A percentile compares a stretch with the other conserved stretches of the same genome.
Conservation (phyloP, 1,140 invertebrate species). For the Holcopasites calliopsidis region DNA sequence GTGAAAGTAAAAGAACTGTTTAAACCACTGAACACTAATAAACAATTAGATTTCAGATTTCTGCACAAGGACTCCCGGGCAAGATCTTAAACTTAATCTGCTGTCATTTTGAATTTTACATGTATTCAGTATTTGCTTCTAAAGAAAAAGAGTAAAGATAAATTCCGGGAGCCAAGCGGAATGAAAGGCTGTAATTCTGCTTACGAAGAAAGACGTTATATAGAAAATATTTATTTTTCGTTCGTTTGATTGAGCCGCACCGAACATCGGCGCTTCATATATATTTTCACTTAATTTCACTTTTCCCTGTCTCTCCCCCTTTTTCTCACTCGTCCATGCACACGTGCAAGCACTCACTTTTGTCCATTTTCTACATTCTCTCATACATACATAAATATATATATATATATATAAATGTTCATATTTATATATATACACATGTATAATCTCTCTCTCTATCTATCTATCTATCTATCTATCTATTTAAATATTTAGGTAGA, state of each 20-base stretch:
- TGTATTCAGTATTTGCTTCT: neutral
- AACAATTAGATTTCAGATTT: slow-evolving; percentile 1
- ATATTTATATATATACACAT: slow-evolving; percentile 14
- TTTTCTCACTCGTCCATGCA: neutral
- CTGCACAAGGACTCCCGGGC: slow-evolving; percentile 24
- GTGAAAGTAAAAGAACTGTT: slow-evolving; percentile 10
- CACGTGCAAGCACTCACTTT: neutral
- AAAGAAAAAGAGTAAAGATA: slow-evolving; percentile 6
- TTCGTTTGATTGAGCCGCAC: slow-evolving; percentile 65
- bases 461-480: slow-evolving; percentile 46
- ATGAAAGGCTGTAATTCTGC: slow-evolving; percentile 72
- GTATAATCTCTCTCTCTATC: slow-evolving; percentile 47
- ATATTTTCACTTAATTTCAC: slow-evolving; percentile 51
- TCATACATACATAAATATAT: neutral
- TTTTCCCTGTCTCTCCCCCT: slow-evolving; percentile 13
- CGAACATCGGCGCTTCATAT: slow-evolving; percentile 63
- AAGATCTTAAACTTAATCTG: neutral
- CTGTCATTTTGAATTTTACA: neutral
- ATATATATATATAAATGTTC: slow-evolving; percentile 1
- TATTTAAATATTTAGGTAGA: slow-evolving; percentile 45
- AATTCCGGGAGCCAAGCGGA: slow-evolving; percentile 57
- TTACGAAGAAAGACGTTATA: slow-evolving; percentile 71
- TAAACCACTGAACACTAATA: neutral
- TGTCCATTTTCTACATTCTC: slow-evolving; percentile 3
- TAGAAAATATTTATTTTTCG: slow-evolving; percentile 78